Conservation (phyloP, 2,888 invertebrate species). For the Myathropa florea region DNA sequence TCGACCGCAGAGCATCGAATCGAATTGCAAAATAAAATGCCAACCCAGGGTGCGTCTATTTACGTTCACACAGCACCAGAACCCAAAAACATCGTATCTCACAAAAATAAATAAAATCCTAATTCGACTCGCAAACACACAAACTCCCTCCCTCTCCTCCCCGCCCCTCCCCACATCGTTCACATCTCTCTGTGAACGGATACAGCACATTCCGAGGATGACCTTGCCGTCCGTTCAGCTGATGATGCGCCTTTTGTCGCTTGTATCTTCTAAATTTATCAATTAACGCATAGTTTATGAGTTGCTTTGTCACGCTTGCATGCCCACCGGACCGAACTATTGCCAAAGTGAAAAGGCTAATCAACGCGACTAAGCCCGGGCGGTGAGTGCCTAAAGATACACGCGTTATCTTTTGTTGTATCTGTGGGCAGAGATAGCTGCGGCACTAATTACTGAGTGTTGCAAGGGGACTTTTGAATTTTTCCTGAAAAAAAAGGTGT, state of each 20-base stretch:
- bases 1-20: background rate
- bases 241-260: background rate
- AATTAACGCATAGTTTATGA: slow-evolving; percentile 35
- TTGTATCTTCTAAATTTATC: slow-evolving; percentile 31
- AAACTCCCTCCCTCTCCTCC: too few relatives aligned
- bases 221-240: background rate
- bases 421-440: background rate
- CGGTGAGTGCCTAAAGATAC: background rate
- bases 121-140: background rate
- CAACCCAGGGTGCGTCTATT: background rate
- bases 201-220: background rate
- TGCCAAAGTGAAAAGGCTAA: background rate
- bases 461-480: background rate
- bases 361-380: background rate
- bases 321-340: background rate
- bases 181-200: background rate
- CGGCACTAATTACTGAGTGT: background rate
- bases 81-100: background rate
- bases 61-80: background rate
- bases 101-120: background rate
- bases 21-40: background rate
- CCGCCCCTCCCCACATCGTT: too few relatives aligned
- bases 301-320: background rate
- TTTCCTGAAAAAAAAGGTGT: too few relatives aligned
- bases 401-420: background rate